phyloP scores from a whole-genome alignment of 2,113 vertebrate species.

The Antechinus stuartii region DNA sequence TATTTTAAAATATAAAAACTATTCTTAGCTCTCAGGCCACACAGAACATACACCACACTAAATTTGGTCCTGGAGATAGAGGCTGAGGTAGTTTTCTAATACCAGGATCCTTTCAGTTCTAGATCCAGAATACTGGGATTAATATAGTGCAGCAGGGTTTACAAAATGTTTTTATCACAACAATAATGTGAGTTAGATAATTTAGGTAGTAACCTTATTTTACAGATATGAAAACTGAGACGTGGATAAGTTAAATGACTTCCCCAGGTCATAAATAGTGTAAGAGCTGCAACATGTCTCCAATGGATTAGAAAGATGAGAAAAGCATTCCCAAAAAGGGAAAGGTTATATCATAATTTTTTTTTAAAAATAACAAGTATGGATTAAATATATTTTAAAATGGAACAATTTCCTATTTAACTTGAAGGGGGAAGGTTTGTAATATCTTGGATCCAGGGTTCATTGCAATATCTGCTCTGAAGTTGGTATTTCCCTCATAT shows the following conservation, averaged over 20 bases:
- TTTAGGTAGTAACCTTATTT: not conserved
- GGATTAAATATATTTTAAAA: not conserved
- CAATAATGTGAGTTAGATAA: not conserved
- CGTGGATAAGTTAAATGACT: not conserved
- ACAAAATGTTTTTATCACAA: not conserved
- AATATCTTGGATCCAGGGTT: not conserved
- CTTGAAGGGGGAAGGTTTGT: not conserved
- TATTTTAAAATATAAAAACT: not conserved
- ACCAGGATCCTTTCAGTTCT: not conserved
- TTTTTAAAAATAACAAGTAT: constrained; percentile 22
- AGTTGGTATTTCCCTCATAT: constrained; percentile 20
- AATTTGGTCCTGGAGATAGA: not conserved
- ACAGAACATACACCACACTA: too few species aligned
- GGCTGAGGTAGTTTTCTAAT: not conserved
- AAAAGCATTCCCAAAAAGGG: not conserved
- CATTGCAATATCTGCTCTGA: not conserved
- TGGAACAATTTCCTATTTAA: constrained; percentile 29
- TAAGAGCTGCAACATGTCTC: not conserved
- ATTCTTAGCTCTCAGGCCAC: too few species aligned
- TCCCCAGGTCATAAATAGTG: not conserved
- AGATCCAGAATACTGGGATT: not conserved
- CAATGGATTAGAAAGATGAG: not conserved
- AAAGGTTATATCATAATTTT: not conserved
- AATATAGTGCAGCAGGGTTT: not conserved
- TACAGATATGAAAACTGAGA: not conserved